Percentiles rank a stretch among this genome's conserved stretches.
These are phyloP conservation scores for Carcina quercana DNA, from an alignment of 2,888 invertebrate species.

Conservation along the genomic window DNA sequence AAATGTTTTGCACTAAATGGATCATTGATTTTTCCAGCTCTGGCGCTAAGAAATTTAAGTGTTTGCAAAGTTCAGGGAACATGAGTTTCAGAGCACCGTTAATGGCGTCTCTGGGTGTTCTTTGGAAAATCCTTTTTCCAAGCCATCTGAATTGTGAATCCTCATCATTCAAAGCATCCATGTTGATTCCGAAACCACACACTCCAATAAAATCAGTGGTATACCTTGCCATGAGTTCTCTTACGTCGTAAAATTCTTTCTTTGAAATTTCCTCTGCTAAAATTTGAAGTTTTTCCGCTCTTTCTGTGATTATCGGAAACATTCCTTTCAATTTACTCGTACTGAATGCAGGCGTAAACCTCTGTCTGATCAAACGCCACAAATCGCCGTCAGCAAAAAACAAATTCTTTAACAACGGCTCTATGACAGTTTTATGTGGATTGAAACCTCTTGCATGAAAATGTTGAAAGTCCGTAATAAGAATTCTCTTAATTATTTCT, in stretches of 20 bases:
- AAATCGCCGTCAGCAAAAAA: slow-evolving; percentile 58
- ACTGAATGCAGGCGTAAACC: slow-evolving; percentile 57
- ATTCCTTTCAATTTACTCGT: slow-evolving; percentile 56
- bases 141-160: slow-evolving; percentile 53
- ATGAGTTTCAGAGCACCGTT: slow-evolving; percentile 38
- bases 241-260: slow-evolving; percentile 42
- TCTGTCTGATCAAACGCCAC: slow-evolving; percentile 52
- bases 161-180: slow-evolving; percentile 47
- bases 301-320: slow-evolving; percentile 55
- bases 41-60: slow-evolving; percentile 37
- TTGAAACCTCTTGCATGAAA: slow-evolving; percentile 50
- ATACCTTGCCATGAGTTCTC: slow-evolving; percentile 59
- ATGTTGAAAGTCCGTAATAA: slow-evolving; percentile 46
- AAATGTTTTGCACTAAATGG: slow-evolving; percentile 37
- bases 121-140: slow-evolving; percentile 50
- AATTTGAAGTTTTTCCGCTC: slow-evolving; percentile 48
- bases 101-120: slow-evolving; percentile 38
- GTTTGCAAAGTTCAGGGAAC: slow-evolving; percentile 49
- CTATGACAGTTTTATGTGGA: slow-evolving; percentile 43
- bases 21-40: slow-evolving; percentile 42
- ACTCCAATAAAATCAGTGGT: slow-evolving; percentile 62
- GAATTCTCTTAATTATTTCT: slow-evolving; percentile 47
- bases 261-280: slow-evolving; percentile 38
- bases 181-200: slow-evolving; percentile 58
- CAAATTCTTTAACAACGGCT: slow-evolving; percentile 52